phyloP scores from a whole-genome alignment of 2,888 invertebrate genomes.

The Lepidochitona cinerea region DNA sequence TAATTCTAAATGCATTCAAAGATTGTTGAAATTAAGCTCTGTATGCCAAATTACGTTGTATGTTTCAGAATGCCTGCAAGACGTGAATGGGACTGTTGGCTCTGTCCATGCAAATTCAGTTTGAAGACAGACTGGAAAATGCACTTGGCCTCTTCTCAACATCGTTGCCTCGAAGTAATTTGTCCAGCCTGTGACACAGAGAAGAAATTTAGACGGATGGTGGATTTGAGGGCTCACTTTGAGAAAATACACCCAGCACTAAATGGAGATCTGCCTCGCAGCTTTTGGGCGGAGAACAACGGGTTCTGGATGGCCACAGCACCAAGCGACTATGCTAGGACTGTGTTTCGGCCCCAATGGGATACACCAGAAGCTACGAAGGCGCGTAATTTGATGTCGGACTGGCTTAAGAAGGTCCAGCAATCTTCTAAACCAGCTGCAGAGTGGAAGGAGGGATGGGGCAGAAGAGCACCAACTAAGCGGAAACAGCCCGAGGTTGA shows the following conservation, averaged over 20 bases:
- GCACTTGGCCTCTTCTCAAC: neutral
- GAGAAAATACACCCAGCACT: neutral
- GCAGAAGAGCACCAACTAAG: too few species aligned
- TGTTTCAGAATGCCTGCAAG: too few species aligned
- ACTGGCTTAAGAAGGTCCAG: neutral
- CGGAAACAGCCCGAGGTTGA: neutral
- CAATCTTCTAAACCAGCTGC: neutral
- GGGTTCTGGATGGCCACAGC: neutral
- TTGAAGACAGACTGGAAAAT: neutral
- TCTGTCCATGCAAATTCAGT: too few species aligned
- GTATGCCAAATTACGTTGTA: too few species aligned
- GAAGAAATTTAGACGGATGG: neutral
- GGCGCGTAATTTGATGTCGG: neutral
- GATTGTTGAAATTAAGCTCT: too few species aligned
- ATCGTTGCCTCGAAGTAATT: neutral
- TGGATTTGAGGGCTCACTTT: neutral
- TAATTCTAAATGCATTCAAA: too few species aligned
- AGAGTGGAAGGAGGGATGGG: neutral
- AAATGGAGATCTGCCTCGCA: neutral
- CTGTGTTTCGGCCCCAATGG: neutral
- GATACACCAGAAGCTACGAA: neutral
- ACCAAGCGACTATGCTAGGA: neutral
- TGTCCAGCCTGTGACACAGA: neutral
- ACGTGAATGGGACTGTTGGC: too few species aligned
- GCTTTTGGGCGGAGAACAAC: neutral